Conservation (phyloP, 2,888 invertebrate genomes). For the Athalia circularis region DNA sequence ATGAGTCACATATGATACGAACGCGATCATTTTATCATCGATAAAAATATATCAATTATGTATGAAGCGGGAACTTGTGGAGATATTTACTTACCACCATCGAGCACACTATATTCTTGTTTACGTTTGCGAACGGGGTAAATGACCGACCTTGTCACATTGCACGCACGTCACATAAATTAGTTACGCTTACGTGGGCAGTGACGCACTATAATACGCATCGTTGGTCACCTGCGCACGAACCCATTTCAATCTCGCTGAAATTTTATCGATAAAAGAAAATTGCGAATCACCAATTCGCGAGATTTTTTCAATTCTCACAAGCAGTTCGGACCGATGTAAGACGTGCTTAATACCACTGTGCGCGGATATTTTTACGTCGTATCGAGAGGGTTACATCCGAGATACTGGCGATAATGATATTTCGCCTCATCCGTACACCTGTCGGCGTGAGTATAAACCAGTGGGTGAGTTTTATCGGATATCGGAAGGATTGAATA, state of each 20-base stretch:
- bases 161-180: slow-evolving; percentile 6
- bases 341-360: too few species aligned
- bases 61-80: neutral
- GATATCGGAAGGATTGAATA: neutral
- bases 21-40: slow-evolving; percentile 3
- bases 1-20: neutral
- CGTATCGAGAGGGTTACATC: neutral
- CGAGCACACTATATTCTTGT: slow-evolving; percentile 2
- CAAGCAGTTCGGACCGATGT: too few species aligned
- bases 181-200: slow-evolving; percentile 8
- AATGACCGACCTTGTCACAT: slow-evolving; percentile 41
- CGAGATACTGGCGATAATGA: slow-evolving; percentile 16
- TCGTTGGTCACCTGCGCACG: neutral
- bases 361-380: too few species aligned
- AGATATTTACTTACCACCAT: slow-evolving; percentile 28
- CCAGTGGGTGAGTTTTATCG: neutral
- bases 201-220: neutral
- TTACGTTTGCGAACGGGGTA: slow-evolving; percentile 16
- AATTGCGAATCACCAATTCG: neutral
- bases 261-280: neutral
- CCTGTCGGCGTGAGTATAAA: slow-evolving; percentile 32
- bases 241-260: neutral
- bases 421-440: slow-evolving; percentile 19
- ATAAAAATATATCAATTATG: neutral
- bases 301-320: neutral